A percentile compares a stretch with the other conserved stretches of the same genome.
Conservation (phyloP, 2,888 invertebrate species). For the Lymantria dispar region DNA sequence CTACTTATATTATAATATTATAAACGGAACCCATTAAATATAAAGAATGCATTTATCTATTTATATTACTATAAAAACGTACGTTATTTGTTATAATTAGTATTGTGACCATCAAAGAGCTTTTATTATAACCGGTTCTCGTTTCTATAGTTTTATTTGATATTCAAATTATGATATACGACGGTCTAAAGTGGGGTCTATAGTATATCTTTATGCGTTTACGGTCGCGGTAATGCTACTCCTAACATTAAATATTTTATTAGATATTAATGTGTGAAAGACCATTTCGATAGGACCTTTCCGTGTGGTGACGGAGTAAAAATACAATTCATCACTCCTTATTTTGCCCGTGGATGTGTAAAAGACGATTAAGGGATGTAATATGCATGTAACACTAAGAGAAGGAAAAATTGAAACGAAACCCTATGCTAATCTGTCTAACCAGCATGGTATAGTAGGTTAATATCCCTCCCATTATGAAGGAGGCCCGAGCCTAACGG, state of each 20-base stretch:
- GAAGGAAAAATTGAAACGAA: too few relatives aligned
- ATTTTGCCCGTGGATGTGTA: too few relatives aligned
- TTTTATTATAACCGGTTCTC: slow-evolving; percentile 45
- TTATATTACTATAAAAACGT: slow-evolving; percentile 45
- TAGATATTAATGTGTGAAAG: slow-evolving; percentile 17
- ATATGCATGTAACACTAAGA: too few relatives aligned
- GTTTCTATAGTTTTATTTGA: slow-evolving; percentile 39
- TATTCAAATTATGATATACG: slow-evolving; percentile 42
- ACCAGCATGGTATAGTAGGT: too few relatives aligned
- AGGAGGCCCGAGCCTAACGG: too few relatives aligned
- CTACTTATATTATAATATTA: too few relatives aligned
- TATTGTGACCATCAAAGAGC: slow-evolving; percentile 52
- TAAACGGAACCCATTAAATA: slow-evolving; percentile 14
- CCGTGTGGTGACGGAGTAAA: too few relatives aligned
- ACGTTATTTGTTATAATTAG: slow-evolving; percentile 74
- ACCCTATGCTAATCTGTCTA: too few relatives aligned
- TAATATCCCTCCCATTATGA: too few relatives aligned
- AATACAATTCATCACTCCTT: too few relatives aligned
- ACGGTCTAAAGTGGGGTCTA: slow-evolving; percentile 30
- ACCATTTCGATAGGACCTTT: too few relatives aligned
- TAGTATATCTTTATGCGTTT: slow-evolving; percentile 18
- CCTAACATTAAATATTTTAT: slow-evolving; percentile 13
- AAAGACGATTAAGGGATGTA: too few relatives aligned
- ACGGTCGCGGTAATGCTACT: slow-evolving; percentile 10
- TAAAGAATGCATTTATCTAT: slow-evolving; percentile 5